These are phyloP conservation scores for Eucera pruinosa DNA, from an alignment of 2,888 invertebrate genomes.

Conservation along the genomic window DNA sequence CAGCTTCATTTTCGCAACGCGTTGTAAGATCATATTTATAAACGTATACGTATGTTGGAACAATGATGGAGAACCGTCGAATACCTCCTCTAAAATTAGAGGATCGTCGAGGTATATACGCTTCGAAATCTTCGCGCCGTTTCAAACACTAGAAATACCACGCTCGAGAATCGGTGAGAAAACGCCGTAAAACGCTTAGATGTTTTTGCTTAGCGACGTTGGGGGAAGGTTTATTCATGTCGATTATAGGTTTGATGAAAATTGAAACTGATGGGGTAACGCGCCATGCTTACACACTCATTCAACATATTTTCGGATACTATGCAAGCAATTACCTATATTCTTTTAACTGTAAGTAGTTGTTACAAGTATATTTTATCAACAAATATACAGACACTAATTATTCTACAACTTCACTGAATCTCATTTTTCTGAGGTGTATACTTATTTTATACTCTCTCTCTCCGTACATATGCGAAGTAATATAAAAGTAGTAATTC, in stretches of 20 bases:
- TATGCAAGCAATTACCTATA: too few species aligned
- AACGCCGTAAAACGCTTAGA: background rate
- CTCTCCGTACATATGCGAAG: too few species aligned
- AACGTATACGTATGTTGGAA: slow-evolving; percentile 33
- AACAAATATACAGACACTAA: too few species aligned
- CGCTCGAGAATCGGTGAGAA: background rate
- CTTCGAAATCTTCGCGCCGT: slow-evolving; percentile 23
- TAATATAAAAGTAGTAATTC: too few species aligned
- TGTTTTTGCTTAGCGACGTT: background rate
- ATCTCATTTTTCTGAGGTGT: too few species aligned
- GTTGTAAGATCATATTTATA: slow-evolving; percentile 63
- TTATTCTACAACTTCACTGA: too few species aligned
- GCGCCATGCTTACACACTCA: background rate
- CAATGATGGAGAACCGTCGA: slow-evolving; percentile 42
- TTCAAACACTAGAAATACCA: slow-evolving; percentile 18
- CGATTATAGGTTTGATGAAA: background rate
- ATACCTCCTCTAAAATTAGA: slow-evolving; percentile 56
- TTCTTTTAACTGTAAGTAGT: too few species aligned
- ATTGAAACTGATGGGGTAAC: background rate
- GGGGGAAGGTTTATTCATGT: background rate
- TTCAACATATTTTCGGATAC: too few species aligned
- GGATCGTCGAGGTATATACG: background rate
- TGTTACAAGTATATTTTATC: too few species aligned
- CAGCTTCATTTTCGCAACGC: slow-evolving; percentile 42
- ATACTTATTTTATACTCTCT: too few species aligned